Base-by-base conservation (phyloP, 2,888 invertebrate genomes). In the Chrysomela aeneicollis region DNA sequence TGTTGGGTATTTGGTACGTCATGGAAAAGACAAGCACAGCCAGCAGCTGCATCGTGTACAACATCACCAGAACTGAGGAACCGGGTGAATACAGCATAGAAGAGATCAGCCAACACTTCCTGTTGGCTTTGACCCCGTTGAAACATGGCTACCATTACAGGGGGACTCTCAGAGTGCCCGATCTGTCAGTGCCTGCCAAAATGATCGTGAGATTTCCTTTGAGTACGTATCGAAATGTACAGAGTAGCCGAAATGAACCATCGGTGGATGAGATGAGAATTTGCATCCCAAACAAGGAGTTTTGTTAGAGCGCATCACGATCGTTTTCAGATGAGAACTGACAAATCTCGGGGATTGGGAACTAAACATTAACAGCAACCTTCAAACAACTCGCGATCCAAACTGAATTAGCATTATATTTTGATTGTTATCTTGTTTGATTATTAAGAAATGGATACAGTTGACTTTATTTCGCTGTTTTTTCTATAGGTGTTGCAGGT, bases 11-110 rank as follows among this genome's bases (percentile, higher is more conserved):
- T 15, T 94, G 93, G 93, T 92, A 90, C 81, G 93, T 90, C 12
- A 87, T 93, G 42, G 91, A 93, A 82, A 93, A 93, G 82, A 93
- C 93, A 1, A 90, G 92, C 6, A 93, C 93, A 0, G 91, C 90
- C 0, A 92, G 92, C 61, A 87, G 88, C 74, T 94, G 93, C 81
- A 87, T 93, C 75, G 88, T 88, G 1, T 92, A 93, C 82, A 92
- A 93, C 83, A 91, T 92, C 82, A 91, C 90, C 0, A 84, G 84
- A 69, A 87, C 88, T 0, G 86, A 87, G 0, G 91, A 92, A 77
- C 91, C 91, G 0, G 88, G 88, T 12, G 86, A 87, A 73, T 92
- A 90, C 75, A 81, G 87, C 68, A 79, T 93, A 64, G 89, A 90
- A 71, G 92, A 94, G 80, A 85, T 87, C 58, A 91, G 92, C 18